Conservation (phyloP, 2,797 vertebrate genomes). For the Lacerta bilineata region DNA sequence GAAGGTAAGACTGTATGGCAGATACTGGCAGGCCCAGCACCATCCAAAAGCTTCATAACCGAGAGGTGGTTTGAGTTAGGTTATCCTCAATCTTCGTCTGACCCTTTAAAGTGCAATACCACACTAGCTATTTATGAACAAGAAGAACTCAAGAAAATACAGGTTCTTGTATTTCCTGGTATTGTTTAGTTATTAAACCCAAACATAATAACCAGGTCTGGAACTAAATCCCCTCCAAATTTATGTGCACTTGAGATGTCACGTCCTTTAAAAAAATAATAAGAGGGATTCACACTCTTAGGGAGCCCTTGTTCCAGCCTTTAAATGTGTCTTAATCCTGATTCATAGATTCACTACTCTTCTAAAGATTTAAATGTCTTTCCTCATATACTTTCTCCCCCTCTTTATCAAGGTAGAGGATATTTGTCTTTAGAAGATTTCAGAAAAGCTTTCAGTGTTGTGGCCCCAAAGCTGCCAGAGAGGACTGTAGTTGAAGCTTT, state of each 20-base stretch:
- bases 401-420: constrained; percentile 71
- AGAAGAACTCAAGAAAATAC: not conserved
- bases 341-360: not conserved
- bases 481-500: constrained; percentile 80
- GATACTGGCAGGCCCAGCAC: rapidly evolving
- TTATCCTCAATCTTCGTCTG: not conserved
- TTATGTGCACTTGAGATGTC: not conserved
- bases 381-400: constrained; percentile 14
- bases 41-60: not conserved
- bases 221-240: not conserved
- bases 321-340: not conserved
- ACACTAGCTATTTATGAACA: not conserved
- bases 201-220: not conserved
- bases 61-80: not conserved
- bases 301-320: not conserved
- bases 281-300: not conserved
- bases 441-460: constrained; percentile 76
- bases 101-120: not conserved
- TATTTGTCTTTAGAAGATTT: constrained; percentile 85
- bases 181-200: not conserved
- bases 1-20: not conserved
- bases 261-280: not conserved
- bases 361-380: constrained; percentile 25
- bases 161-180: not conserved
- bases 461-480: constrained; percentile 77